Evolutionary conservation across 2,797 vertebrate species (phyloP).

Genomic region (Gallinago nigripennis): DNA sequence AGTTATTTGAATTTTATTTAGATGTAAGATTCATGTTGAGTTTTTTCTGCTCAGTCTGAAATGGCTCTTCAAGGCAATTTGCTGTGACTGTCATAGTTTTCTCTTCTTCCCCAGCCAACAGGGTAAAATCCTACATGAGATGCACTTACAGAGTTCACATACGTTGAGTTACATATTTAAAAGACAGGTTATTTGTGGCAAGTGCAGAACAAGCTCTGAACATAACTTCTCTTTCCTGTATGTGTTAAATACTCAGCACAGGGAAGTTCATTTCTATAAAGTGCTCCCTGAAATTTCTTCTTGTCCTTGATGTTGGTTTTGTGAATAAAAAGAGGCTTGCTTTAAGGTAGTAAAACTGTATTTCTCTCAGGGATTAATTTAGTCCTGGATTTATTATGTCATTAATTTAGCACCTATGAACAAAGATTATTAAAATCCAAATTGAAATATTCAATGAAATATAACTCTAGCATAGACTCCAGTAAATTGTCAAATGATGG

Average conservation of each 20-base stretch:
- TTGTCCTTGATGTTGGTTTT: background rate
- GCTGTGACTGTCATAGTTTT: background rate
- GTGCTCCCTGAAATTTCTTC: background rate
- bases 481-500: background rate
- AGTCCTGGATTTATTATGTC: background rate
- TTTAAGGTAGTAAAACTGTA: background rate
- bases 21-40: background rate
- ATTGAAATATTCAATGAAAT: background rate
- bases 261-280: background rate
- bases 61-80: background rate
- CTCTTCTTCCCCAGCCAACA: background rate
- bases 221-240: background rate
- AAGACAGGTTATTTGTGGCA: background rate
- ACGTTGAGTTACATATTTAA: background rate
- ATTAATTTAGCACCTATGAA: background rate
- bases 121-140: background rate
- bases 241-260: background rate
- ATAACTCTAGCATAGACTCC: background rate
- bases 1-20: conserved; percentile 21
- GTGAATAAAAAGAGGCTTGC: background rate
- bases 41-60: conserved; percentile 13
- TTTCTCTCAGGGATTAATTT: background rate
- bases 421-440: background rate
- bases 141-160: background rate
- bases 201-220: background rate